These are phyloP conservation scores for Camptogramma bilineatum DNA, from an alignment of 2,888 invertebrate genomes.

Conservation along the genomic window DNA sequence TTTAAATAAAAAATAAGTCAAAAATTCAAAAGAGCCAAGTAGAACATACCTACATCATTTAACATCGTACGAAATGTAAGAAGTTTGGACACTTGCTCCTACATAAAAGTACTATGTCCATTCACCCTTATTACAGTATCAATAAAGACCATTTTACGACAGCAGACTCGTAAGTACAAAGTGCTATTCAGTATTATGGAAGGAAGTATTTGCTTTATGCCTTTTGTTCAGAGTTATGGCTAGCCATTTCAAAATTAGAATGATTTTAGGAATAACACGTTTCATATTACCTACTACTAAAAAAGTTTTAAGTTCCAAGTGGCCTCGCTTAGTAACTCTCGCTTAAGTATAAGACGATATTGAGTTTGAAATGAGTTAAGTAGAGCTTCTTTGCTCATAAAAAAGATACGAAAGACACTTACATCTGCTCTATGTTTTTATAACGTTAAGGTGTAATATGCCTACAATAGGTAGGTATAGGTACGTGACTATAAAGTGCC, in stretches of 20 bases:
- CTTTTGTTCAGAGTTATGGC: slow-evolving; percentile 10
- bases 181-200: slow-evolving; percentile 18
- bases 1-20: background rate
- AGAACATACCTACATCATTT: slow-evolving; percentile 25
- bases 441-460: too few relatives aligned
- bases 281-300: background rate
- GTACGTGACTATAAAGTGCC: too few relatives aligned
- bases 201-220: slow-evolving; percentile 30
- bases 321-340: too few relatives aligned
- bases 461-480: too few relatives aligned
- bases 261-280: slow-evolving; percentile 1
- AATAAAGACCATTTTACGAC: slow-evolving; percentile 39
- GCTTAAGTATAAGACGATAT: too few relatives aligned
- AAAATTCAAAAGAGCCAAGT: slow-evolving; percentile 6
- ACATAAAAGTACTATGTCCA: slow-evolving; percentile 16
- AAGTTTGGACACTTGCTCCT: slow-evolving; percentile 32
- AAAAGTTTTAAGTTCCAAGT: background rate
- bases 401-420: too few relatives aligned
- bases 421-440: too few relatives aligned
- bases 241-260: slow-evolving; percentile 2
- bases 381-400: too few relatives aligned
- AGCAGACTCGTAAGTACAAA: slow-evolving; percentile 26
- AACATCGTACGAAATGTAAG: slow-evolving; percentile 31
- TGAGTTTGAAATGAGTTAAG: too few relatives aligned
- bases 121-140: slow-evolving; percentile 16